phyloP scores from a whole-genome alignment of 1,140 invertebrate species.

The Zaprionus nigranus region DNA sequence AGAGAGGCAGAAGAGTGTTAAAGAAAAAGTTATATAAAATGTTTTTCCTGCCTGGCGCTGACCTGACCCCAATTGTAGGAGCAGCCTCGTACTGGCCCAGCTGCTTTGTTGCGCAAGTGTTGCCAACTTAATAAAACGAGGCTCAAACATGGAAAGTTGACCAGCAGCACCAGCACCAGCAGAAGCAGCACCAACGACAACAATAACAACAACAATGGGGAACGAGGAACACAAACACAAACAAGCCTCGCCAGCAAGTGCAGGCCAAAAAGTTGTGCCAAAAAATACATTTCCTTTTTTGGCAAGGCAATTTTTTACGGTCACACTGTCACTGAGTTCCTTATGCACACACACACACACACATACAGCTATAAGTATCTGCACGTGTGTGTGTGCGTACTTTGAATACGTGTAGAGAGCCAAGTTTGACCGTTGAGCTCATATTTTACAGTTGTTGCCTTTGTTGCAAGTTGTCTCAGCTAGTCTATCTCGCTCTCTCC shows the following conservation, averaged over 20 bases:
- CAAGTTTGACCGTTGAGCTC: constrained; percentile 52
- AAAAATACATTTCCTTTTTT: constrained; percentile 73
- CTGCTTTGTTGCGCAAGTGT: constrained; percentile 64
- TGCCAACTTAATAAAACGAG: constrained; percentile 80
- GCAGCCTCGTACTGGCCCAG: constrained; percentile 18
- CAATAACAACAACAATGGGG: constrained; percentile 21
- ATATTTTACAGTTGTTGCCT: constrained; percentile 76
- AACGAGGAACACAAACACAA: constrained; percentile 22
- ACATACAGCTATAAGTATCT: no score
- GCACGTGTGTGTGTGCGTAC: constrained; percentile 15
- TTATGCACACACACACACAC: constrained; percentile 10
- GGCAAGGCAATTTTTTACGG: constrained; percentile 59
- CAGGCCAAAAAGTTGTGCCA: constrained; percentile 75
- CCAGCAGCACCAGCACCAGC: constrained; percentile 39
- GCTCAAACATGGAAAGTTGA: constrained; percentile 80
- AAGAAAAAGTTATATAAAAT: constrained; percentile 51
- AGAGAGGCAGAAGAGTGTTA: constrained; percentile 8
- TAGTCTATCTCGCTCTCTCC: neutral
- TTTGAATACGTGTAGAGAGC: constrained; percentile 24
- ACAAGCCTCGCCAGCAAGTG: constrained; percentile 54
- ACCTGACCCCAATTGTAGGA: constrained; percentile 57
- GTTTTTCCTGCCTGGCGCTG: constrained; percentile 35
- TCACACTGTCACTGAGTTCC: constrained; percentile 39
- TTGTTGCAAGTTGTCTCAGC: constrained; percentile 40
- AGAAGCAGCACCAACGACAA: constrained; percentile 26